These are phyloP conservation scores for Anguilla megastoma DNA, from an alignment of 2,797 vertebrate species.

Conservation along the genomic window DNA sequence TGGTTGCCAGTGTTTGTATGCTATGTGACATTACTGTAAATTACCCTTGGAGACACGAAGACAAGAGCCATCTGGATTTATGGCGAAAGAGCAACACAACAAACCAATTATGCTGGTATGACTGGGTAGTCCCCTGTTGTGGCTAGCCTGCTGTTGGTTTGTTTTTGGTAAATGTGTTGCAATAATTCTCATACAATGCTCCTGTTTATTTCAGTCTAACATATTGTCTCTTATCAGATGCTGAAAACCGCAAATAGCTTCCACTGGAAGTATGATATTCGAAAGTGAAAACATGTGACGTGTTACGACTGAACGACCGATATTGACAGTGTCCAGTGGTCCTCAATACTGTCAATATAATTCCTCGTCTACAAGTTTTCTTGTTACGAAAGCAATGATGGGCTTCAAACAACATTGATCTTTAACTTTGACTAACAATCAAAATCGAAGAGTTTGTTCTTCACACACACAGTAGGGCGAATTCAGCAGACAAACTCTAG, in stretches of 20 bases:
- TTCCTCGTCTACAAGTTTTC: not conserved
- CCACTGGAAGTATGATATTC: not conserved
- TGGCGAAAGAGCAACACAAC: conserved; percentile 21
- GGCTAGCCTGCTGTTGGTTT: conserved; percentile 19
- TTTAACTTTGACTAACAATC: not conserved
- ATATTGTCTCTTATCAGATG: conserved; percentile 7
- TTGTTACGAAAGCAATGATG: not conserved
- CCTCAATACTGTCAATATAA: not conserved
- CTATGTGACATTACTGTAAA: conserved; percentile 15
- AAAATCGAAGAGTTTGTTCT: not conserved
- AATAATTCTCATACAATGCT: conserved; percentile 11
- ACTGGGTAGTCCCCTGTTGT: not conserved
- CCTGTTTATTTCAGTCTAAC: not conserved
- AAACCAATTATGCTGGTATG: not conserved
- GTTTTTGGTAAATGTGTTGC: not conserved
- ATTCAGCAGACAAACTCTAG: not conserved
- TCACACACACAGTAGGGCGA: not conserved
- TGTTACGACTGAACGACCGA: not conserved
- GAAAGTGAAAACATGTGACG: not conserved
- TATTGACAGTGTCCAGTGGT: not conserved
- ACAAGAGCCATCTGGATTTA: conserved; percentile 13
- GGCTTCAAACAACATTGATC: not conserved
- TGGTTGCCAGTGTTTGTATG: conserved; percentile 9
- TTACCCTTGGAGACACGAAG: not conserved
- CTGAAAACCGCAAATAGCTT: not conserved